phyloP scores from a whole-genome alignment of 2,797 vertebrate species.

The Amblyopsis hoosieri region DNA sequence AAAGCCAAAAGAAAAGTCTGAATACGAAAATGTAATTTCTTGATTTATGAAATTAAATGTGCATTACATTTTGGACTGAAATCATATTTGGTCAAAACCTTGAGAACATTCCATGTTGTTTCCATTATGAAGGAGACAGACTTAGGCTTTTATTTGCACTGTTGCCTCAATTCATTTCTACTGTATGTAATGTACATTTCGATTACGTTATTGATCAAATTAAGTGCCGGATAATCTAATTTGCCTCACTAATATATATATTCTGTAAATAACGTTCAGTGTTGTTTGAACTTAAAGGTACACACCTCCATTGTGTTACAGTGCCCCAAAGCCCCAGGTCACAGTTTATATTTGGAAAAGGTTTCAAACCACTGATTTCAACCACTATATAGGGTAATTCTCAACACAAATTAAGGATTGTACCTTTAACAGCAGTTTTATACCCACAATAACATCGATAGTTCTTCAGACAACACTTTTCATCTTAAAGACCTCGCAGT shows the following conservation, averaged over 20 bases:
- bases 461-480: constrained; percentile 47
- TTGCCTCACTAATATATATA: constrained; percentile 68
- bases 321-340: too few species aligned
- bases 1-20: constrained; percentile 11
- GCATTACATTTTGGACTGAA: constrained; percentile 42
- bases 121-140: constrained; percentile 72
- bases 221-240: constrained; percentile 61
- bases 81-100: constrained; percentile 70
- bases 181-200: constrained; percentile 70
- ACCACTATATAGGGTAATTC: too few species aligned
- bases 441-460: constrained; percentile 67
- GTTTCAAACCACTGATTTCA: too few species aligned
- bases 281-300: constrained; percentile 81
- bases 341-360: too few species aligned
- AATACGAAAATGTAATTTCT: constrained; percentile 24
- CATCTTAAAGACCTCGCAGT: constrained; percentile 48
- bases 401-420: too few species aligned
- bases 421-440: constrained; percentile 68
- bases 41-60: constrained; percentile 27
- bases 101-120: constrained; percentile 87
- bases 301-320: too few species aligned
- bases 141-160: constrained; percentile 90
- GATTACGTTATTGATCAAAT: constrained; percentile 59
- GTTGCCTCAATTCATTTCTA: constrained; percentile 78
- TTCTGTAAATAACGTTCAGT: constrained; percentile 88